Base-by-base conservation (phyloP, 2,797 vertebrate species). In the Sebastes diploproa region DNA sequence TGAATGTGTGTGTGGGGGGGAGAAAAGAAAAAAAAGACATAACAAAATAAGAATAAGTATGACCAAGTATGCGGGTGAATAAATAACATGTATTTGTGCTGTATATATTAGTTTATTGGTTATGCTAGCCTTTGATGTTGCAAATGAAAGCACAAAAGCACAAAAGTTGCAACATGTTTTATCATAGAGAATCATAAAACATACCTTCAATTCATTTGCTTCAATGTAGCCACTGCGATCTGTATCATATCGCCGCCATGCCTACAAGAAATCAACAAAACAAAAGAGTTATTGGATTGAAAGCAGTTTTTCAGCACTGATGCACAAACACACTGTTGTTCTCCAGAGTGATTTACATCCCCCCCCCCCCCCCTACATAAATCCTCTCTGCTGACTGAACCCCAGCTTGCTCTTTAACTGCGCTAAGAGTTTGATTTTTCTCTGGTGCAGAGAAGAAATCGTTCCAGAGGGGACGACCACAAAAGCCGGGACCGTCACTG, bases 221-320 rank as follows among this genome's bases (percentile, higher is more conserved):
- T 98, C 98, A 90, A 99, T 99, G 94, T 95, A 98, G 79, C 98
- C 98, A 73, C 98, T 93, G 85, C 97, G 97, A 95, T 98, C 98
- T 87, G 98, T 98, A 64, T 99, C 98, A 59, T 96, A 96, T 81
- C 93, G 96, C 95, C 95, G 95, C 97, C 91, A 99, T 92, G 95
- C 95, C 96, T 96, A 85, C 72, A 95, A 96, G 32, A 95, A 95
- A 84, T 90, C 95, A 95, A 77, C 25, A 18, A 18, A 73, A 69
- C 95, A 95, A 81, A 95, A 95, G 22, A 95, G 92, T 82, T 4
- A 69, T 18, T 30, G 52, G 38, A 23, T 42, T 85, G 9, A 63
- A 65, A 72, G 63, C 27, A 42, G 36, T 80, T 78, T 72, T 78
- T 71, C 70, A 71, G 46, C 75, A 16, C 66, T 18, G 36, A 54